Conservation (phyloP, 2,113 vertebrate genomes). For the Percina caprodes region DNA sequence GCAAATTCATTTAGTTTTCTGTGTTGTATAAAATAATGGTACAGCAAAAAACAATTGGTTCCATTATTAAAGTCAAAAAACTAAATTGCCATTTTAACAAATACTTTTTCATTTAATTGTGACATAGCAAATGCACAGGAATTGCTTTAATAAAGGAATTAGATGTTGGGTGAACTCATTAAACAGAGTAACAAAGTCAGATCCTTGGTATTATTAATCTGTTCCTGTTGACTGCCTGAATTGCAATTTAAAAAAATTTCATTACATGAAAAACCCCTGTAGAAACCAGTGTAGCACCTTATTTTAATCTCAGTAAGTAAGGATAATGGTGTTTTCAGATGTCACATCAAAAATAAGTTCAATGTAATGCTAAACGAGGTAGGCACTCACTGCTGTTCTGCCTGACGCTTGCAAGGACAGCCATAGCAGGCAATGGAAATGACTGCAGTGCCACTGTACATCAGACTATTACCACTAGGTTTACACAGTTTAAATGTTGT, state of each 20-base stretch:
- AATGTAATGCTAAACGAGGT: background rate
- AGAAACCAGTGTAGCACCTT: too few species aligned
- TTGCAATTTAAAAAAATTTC: background rate
- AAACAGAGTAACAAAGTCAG: background rate
- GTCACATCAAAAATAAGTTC: background rate
- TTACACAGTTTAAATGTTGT: background rate
- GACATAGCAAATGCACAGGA: too few species aligned
- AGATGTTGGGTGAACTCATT: background rate
- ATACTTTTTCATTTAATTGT: too few species aligned
- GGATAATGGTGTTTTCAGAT: background rate
- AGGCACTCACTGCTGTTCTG: background rate
- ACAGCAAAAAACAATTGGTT: too few species aligned
- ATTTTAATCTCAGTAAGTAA: background rate
- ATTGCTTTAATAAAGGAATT: too few species aligned
- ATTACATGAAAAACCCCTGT: background rate
- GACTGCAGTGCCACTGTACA: background rate
- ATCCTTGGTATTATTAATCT: slow-evolving; percentile 12
- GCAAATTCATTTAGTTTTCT: too few species aligned
- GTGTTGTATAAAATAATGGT: too few species aligned
- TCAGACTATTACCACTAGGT: background rate
- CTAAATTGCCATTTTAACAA: too few species aligned
- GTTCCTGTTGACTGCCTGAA: background rate
- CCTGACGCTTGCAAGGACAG: background rate
- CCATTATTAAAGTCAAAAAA: too few species aligned
- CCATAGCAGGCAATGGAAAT: background rate